phyloP scores from a whole-genome alignment of 2,888 invertebrate species.

The Eilema sororculum region DNA sequence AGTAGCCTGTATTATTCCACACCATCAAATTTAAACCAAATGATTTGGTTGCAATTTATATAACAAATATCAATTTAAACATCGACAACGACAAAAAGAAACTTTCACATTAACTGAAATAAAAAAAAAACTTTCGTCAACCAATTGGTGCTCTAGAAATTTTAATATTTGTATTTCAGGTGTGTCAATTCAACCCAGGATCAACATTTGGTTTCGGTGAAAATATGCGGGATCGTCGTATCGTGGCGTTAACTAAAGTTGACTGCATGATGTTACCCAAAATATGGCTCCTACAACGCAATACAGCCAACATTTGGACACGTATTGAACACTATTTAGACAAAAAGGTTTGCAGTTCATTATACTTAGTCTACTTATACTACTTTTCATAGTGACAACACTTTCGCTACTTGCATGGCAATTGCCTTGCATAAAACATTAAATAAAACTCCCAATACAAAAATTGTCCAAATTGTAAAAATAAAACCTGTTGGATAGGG shows the following conservation, averaged over 20 bases:
- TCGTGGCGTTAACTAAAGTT: conserved; percentile 88
- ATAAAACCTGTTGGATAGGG: no score
- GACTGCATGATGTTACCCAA: conserved; percentile 90
- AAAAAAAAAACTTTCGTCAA: background rate
- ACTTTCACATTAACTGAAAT: no score
- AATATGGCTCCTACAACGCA: conserved; percentile 90
- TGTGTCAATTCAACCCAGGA: conserved; percentile 87
- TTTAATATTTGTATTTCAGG: conserved; percentile 66
- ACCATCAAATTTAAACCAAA: no score
- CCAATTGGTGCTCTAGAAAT: background rate
- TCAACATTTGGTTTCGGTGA: conserved; percentile 92
- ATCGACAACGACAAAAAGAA: no score
- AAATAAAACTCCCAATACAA: no score
- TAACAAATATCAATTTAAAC: no score
- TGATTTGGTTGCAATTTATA: no score
- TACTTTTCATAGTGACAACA: background rate
- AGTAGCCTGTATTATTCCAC: no score
- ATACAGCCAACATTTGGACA: conserved; percentile 89
- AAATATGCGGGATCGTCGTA: conserved; percentile 88
- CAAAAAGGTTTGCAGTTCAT: conserved; percentile 71
- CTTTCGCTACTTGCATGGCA: background rate
- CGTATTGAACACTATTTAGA: conserved; percentile 88
- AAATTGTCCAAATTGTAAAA: no score
- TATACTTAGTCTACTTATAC: no score
- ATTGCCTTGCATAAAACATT: no score